A percentile compares a stretch with the other conserved stretches of the same genome.
These are phyloP conservation scores for Emys orbicularis DNA, from an alignment of 2,797 vertebrate species.

Conservation along the genomic window DNA sequence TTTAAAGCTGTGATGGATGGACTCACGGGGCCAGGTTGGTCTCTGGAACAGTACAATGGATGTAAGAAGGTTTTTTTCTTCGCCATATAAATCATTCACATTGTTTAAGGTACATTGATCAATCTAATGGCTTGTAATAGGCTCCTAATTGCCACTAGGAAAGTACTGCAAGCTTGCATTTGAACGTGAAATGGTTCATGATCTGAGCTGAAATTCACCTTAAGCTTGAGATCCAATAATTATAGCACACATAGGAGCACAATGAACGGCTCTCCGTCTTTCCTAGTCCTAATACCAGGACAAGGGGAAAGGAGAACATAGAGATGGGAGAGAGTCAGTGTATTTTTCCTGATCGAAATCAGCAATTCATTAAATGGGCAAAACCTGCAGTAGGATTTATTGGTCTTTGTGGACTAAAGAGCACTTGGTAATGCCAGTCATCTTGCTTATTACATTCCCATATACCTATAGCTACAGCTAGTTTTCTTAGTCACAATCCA, in stretches of 20 bases:
- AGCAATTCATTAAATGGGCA: constrained; percentile 45
- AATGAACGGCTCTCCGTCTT: constrained; percentile 8
- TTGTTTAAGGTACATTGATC: constrained; percentile 99
- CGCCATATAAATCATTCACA: constrained; percentile 96
- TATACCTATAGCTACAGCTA: constrained; percentile 46
- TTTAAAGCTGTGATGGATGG: constrained; percentile 86
- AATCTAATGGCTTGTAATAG: constrained; percentile 99
- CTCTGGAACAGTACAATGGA: constrained; percentile 85
- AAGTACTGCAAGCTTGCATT: constrained; percentile 87
- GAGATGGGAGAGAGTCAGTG: not conserved
- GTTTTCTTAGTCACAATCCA: constrained; percentile 27
- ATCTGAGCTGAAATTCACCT: constrained; percentile 75
- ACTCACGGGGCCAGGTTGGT: constrained; percentile 76
- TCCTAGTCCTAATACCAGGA: constrained; percentile 23
- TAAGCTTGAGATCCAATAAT: constrained; percentile 66
- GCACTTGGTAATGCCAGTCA: constrained; percentile 60
- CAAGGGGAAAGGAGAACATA: not conserved
- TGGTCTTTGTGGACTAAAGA: constrained; percentile 49
- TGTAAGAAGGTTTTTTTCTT: constrained; percentile 84
- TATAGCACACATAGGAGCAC: constrained; percentile 53
- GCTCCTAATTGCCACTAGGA: constrained; percentile 95
- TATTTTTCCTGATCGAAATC: constrained; percentile 37
- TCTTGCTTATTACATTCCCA: constrained; percentile 20
- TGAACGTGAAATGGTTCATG: constrained; percentile 85
- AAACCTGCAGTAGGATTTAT: constrained; percentile 51